phyloP scores from a whole-genome alignment of 2,113 vertebrate genomes.

The Hippolais icterina region DNA sequence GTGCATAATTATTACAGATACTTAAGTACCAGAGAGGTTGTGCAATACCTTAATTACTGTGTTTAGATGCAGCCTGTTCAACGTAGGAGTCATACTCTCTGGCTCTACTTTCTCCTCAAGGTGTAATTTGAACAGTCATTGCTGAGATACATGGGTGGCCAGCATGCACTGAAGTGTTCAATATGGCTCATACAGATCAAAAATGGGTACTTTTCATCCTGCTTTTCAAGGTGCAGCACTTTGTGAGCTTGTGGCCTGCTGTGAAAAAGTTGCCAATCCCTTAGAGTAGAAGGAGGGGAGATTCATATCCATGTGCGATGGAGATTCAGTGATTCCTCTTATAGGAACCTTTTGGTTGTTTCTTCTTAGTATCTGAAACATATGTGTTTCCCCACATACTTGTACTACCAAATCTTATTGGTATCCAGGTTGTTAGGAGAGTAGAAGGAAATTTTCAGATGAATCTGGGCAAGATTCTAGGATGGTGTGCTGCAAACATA shows the following conservation, averaged over 20 bases:
- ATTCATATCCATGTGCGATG: not conserved
- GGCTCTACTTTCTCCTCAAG: constrained; percentile 64
- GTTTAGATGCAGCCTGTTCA: constrained; percentile 35
- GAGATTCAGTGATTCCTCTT: not conserved
- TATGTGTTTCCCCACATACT: not conserved
- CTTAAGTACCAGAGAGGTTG: constrained; percentile 17
- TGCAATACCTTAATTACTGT: constrained; percentile 43
- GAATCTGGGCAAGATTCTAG: not conserved
- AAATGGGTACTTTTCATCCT: not conserved
- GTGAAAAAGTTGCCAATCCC: not conserved
- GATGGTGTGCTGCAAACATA: not conserved
- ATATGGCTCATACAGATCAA: not conserved
- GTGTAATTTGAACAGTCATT: constrained; percentile 37
- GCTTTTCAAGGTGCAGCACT: not conserved
- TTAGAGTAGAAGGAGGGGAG: not conserved
- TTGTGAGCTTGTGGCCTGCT: not conserved
- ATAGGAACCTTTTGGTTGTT: not conserved
- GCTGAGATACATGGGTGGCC: not conserved
- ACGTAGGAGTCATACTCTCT: constrained; percentile 30
- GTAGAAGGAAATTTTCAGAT: not conserved
- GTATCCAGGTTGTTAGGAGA: not conserved
- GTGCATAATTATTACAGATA: constrained; percentile 29
- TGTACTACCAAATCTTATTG: not conserved
- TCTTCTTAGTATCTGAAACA: not conserved
- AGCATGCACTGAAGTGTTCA: not conserved